These are phyloP conservation scores for Mesochorus sp. DNA, from an alignment of 2,888 invertebrate species.

Conservation along the genomic window DNA sequence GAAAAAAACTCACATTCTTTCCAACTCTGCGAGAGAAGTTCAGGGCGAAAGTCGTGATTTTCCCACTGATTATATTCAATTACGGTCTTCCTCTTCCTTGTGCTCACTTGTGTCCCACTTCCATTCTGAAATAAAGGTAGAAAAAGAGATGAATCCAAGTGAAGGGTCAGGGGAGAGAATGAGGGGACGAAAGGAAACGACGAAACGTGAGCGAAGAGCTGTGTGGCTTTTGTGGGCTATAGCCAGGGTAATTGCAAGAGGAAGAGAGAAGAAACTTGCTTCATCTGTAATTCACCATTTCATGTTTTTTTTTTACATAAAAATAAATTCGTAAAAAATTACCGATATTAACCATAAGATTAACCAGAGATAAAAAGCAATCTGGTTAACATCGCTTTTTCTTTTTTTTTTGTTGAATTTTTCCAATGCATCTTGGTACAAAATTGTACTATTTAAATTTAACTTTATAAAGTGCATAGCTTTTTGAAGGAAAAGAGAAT, in stretches of 20 bases:
- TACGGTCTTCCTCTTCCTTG: constrained; percentile 36
- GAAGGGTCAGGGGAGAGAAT: background rate
- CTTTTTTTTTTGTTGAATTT: background rate
- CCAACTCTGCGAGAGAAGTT: constrained; percentile 7
- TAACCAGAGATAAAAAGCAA: constrained; percentile 6
- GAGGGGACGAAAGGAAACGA: background rate
- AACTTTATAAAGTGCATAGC: too few species aligned
- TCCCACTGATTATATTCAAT: constrained; percentile 58
- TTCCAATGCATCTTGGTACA: too few species aligned
- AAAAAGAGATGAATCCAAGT: background rate
- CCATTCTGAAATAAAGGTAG: constrained; percentile 8
- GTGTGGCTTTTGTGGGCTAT: background rate
- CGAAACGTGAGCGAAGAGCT: constrained; percentile 23
- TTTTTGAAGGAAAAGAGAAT: too few species aligned
- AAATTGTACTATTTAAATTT: background rate
- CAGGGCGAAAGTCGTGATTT: constrained; percentile 43
- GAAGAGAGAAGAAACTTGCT: background rate
- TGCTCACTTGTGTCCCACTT: constrained; percentile 39
- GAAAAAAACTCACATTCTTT: constrained; percentile 45
- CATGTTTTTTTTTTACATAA: background rate
- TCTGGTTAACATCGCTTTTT: background rate
- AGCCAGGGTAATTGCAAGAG: constrained; percentile 28
- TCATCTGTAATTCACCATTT: constrained; percentile 10
- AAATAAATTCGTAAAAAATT: constrained; percentile 1
- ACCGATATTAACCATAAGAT: background rate